Evolutionary conservation across 2,888 invertebrate genomes (phyloP).

Genomic region (Physocephala rufipes): DNA sequence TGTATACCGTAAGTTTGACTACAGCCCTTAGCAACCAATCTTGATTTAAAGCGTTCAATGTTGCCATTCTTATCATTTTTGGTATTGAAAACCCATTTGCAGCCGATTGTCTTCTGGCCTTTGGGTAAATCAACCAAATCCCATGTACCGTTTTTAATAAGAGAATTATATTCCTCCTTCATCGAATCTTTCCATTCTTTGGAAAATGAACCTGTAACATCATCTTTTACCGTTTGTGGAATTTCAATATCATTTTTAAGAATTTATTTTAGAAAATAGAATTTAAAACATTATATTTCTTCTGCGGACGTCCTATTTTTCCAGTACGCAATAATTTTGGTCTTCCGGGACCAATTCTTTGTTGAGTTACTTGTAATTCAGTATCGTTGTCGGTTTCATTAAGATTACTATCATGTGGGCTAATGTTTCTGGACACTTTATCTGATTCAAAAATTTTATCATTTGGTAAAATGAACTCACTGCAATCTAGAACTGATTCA

Average conservation of each 20-base stretch:
- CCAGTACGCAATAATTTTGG: conserved; percentile 27
- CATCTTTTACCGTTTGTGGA: conserved; percentile 32
- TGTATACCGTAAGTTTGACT: conserved; percentile 37
- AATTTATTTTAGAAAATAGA: conserved; percentile 5
- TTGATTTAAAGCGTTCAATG: conserved; percentile 30
- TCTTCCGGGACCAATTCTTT: conserved; percentile 4
- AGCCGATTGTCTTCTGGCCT: conserved; percentile 37
- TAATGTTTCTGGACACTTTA: conserved; percentile 11
- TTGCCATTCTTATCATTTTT: conserved; percentile 38
- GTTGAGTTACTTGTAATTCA: neutral
- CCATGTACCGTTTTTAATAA: conserved; percentile 37
- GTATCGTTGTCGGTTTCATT: neutral
- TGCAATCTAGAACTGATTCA: conserved; percentile 37
- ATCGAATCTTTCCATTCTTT: conserved; percentile 36
- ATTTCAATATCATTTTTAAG: conserved; percentile 10
- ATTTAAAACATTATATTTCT: conserved; percentile 23
- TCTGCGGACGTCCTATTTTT: conserved; percentile 26
- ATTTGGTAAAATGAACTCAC: conserved; percentile 31
- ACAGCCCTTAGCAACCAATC: conserved; percentile 36
- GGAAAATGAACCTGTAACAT: neutral
- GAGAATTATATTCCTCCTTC: conserved; percentile 36
- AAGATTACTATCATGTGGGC: neutral
- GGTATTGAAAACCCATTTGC: conserved; percentile 41
- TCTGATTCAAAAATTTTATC: conserved; percentile 36
- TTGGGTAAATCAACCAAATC: conserved; percentile 33